These are phyloP conservation scores for Xylota segnis DNA, from an alignment of 2,888 invertebrate genomes.

Conservation along the genomic window DNA sequence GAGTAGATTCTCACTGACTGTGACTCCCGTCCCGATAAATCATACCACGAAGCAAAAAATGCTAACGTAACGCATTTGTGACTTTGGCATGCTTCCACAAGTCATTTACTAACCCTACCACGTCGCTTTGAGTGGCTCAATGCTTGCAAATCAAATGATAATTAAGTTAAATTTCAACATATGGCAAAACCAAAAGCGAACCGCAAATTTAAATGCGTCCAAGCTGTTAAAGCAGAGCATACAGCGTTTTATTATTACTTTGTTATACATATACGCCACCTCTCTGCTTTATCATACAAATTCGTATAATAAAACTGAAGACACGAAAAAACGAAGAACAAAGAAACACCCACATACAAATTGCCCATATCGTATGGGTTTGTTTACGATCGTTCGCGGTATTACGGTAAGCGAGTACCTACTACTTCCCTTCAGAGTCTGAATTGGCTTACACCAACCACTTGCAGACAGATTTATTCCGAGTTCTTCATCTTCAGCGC, in stretches of 20 bases:
- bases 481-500: constrained; percentile 19
- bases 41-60: neutral
- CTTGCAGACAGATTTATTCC: constrained; percentile 39
- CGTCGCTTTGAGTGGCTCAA: neutral
- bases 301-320: constrained; percentile 29
- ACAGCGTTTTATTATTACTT: constrained; percentile 22
- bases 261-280: constrained; percentile 6
- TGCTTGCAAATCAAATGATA: neutral
- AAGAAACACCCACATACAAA: constrained; percentile 59
- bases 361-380: constrained; percentile 39
- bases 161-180: constrained; percentile 10
- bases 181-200: constrained; percentile 2
- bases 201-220: neutral
- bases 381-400: constrained; percentile 47
- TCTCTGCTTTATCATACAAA: constrained; percentile 27
- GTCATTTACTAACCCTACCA: neutral
- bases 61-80: neutral
- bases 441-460: constrained; percentile 11
- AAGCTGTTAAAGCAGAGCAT: constrained; percentile 15
- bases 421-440: constrained; percentile 31
- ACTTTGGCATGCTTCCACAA: neutral
- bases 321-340: constrained; percentile 13
- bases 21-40: too few relatives aligned
- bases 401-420: constrained; percentile 36
- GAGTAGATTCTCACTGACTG: too few relatives aligned